Conservation (phyloP, 2,888 invertebrate genomes). For the Elegia similella region DNA sequence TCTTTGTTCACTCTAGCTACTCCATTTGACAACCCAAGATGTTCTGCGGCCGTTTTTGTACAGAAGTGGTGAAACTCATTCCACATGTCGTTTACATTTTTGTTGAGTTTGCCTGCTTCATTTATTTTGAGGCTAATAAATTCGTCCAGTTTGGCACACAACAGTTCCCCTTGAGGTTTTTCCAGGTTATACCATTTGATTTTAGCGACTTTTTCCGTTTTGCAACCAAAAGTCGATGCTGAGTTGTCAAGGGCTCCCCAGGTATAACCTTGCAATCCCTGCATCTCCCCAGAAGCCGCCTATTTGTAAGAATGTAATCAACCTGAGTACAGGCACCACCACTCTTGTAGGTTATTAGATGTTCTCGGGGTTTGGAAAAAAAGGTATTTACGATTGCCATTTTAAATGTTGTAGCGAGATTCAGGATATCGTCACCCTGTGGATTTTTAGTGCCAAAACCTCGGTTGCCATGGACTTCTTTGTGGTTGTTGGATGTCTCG, state of each 20-base stretch:
- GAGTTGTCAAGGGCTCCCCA: too few relatives aligned
- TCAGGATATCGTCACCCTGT: neutral
- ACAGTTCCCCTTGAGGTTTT: too few relatives aligned
- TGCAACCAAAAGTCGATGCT: too few relatives aligned
- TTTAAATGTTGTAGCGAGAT: conserved; percentile 7
- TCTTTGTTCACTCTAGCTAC: too few relatives aligned
- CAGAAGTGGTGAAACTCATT: neutral
- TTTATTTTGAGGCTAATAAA: too few relatives aligned
- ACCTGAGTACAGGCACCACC: too few relatives aligned
- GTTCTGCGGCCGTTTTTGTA: neutral
- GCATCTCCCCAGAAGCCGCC: too few relatives aligned
- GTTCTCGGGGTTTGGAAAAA: conserved; percentile 21
- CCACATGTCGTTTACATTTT: neutral
- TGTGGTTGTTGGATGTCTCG: neutral
- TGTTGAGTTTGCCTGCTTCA: neutral
- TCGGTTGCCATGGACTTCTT: neutral
- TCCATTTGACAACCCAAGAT: too few relatives aligned
- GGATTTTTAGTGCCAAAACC: conserved; percentile 8
- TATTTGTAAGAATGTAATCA: too few relatives aligned
- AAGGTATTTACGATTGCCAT: conserved; percentile 21
- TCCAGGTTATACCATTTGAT: too few relatives aligned
- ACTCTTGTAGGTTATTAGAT: conserved; percentile 25
- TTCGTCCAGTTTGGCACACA: neutral
- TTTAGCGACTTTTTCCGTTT: too few relatives aligned
- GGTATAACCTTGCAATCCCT: too few relatives aligned